Base-by-base conservation (phyloP, 2,888 invertebrate genomes). In the Branchinecta sandiegonensis region DNA sequence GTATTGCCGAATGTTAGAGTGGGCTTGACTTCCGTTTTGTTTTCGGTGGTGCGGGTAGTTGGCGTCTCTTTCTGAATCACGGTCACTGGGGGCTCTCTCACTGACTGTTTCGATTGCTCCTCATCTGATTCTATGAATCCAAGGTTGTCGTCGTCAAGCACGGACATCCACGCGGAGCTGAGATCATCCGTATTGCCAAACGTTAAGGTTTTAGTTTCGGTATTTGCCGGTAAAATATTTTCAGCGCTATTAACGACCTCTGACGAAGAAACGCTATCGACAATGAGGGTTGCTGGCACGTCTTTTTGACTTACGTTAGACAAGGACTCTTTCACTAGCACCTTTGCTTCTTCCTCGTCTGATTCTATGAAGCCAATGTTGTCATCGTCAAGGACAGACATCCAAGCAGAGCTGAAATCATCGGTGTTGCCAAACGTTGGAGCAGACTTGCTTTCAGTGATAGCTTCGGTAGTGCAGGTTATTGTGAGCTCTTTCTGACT, bases 361-460 rank as follows among this genome's bases (percentile, higher is more conserved):
- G n/a, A 47, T 17, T 50, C 67, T n/a, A 67, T 48, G n/a, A 56
- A 56, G 2, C 14, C 63, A 56, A 17, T 10, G 10, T 56, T 23
- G 13, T 77, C 76, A 68, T 79, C 77, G 68, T 79, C 79, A 48
- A 76, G 65, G 10, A 76, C 76, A 68, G 75, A 73, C 75, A 79
- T 75, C 75, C 78, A 78, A 3, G 74, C 70, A 65, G 14, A 1
- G 10, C 63, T 56, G 23, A 17, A 23, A 17, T n/a, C 23, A 23
- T 56, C 63, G 8, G 9, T 56, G 10, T 10, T 56, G n/a, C 14
- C n/a, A 56, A 23, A 56, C 63, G 63, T 37, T 37, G 6, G 37
- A 37, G 37, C 37, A 37, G 37, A 5, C 37, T 37, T 5, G 37
- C 2, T 5, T 37, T 37, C 6, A 37, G 4, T 37, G 2, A 37